phyloP scores from a whole-genome alignment of 2,888 invertebrate genomes.

The Phytoseiulus persimilis region DNA sequence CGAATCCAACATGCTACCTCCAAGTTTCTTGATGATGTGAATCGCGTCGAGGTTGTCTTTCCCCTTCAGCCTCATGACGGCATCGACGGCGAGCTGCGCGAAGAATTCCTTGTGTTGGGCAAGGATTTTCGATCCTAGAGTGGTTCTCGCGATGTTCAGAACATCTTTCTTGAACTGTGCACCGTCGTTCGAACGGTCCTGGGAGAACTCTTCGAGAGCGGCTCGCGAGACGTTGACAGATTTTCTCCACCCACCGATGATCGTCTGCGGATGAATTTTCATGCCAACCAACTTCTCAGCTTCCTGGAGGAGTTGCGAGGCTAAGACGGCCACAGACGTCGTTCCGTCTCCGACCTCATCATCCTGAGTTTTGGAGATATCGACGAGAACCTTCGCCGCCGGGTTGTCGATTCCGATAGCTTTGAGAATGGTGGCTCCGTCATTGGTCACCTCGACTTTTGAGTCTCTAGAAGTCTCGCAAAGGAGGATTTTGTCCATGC shows the following conservation, averaged over 20 bases:
- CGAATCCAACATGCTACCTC: conserved; percentile 84
- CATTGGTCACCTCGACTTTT: conserved; percentile 88
- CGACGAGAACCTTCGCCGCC: conserved; percentile 93
- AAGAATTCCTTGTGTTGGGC: conserved; percentile 96
- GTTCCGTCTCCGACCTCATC: conserved; percentile 99
- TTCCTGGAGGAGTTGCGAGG: conserved; percentile 84
- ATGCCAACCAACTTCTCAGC: conserved; percentile 86
- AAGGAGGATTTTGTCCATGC: conserved; percentile 66
- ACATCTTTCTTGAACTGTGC: conserved; percentile 75
- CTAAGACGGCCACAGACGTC: conserved; percentile 94
- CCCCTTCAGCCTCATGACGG: conserved; percentile 85
- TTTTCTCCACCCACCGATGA: conserved; percentile 87
- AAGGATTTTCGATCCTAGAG: conserved; percentile 92
- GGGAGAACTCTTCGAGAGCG: conserved; percentile 68
- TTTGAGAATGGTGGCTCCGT: conserved; percentile 95
- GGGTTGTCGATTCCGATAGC: conserved; percentile 96
- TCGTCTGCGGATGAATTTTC: conserved; percentile 95
- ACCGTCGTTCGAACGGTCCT: conserved; percentile 62
- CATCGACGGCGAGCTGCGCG: conserved; percentile 86
- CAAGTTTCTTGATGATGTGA: conserved; percentile 93
- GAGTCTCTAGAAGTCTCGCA: conserved; percentile 48
- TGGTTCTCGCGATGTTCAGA: conserved; percentile 92
- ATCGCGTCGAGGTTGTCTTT: conserved; percentile 90
- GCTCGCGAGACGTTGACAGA: conserved; percentile 74
- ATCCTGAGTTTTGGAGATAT: conserved; percentile 80